Evolutionary conservation across 2,797 vertebrate species (phyloP), one percentile per base, ranked within the genome.

Genomic region (Gobionotothen gibberifrons): DNA sequence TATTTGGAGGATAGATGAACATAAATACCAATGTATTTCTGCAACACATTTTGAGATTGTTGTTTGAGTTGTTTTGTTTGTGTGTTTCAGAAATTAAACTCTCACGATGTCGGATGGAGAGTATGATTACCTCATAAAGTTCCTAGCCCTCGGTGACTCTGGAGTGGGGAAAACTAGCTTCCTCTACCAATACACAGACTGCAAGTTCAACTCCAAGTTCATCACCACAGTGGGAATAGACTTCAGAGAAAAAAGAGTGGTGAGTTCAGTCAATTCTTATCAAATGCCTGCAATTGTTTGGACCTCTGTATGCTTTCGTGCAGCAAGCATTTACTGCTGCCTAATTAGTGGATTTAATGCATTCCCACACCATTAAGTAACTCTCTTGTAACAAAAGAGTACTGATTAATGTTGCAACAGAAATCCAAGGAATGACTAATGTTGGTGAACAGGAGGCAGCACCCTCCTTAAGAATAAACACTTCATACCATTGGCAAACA

Each of bases 121-220:
- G 70, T 99, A 99, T 2, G 98, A 99, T 95, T 99, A 99, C 93
- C 98, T 99, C 93, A 99, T 99, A 94, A 99, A 99, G 84, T 98
- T 99, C 90, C 92, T 99, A 86, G 98, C 98, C n/a, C 95, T 99
- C 0, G 98, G 98, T 44, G 98, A 99, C 85, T 99, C 98, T 29
- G 98, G 98, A 40, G 98, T 99, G 62, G 98, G 98, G 81, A 99
- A 99, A 89, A 99, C 98, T 22, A 99, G 97, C 90, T 96, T 98
- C 63, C 95, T 99, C 55, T 99, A 97, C 90, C 98, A 99, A 66
- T 99, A 99, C 82, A 99, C 97, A 3, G 97, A 99, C 89, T 94
- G 93, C 75, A 99, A 97, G 85, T 99, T 99, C 87, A 98, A 98
- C 93, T 97, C 97, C 76, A 99, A 98, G 81, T 99, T 99, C 89